phyloP scores from a whole-genome alignment of 2,888 invertebrate species.

The Fragum fragum region DNA sequence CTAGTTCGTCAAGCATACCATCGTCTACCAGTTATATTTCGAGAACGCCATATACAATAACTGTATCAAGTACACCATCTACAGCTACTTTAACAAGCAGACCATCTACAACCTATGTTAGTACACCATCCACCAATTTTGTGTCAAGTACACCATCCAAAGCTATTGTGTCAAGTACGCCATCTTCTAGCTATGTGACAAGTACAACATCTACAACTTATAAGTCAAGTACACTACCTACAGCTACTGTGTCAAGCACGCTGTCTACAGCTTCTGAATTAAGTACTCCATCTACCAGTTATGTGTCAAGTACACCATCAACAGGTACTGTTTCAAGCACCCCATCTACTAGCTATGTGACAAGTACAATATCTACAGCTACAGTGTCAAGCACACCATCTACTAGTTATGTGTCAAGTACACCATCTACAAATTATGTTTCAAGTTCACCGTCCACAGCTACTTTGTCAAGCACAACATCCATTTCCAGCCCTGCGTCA shows the following conservation, averaged over 20 bases:
- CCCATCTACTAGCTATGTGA: not conserved
- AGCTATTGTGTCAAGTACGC: too few species aligned
- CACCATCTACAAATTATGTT: not conserved
- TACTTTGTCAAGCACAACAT: slow-evolving; percentile 9
- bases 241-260: too few species aligned
- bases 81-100: not conserved
- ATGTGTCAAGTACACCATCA: not conserved
- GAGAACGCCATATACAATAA: slow-evolving; percentile 5
- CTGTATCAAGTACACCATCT: not conserved
- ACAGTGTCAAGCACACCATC: not conserved
- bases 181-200: too few species aligned
- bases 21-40: slow-evolving; percentile 3
- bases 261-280: not conserved
- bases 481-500: not conserved
- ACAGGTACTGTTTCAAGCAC: slow-evolving; percentile 9
- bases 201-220: too few species aligned
- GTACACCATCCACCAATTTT: too few species aligned
- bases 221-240: too few species aligned
- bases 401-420: not conserved
- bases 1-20: not conserved
- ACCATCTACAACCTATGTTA: too few species aligned
- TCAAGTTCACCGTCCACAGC: slow-evolving; percentile 6
- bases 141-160: too few species aligned
- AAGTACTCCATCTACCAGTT: slow-evolving; percentile 7
- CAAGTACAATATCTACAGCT: not conserved